Conservation (phyloP, 2,113 vertebrate genomes). For the Pachypanchax playfairii region DNA sequence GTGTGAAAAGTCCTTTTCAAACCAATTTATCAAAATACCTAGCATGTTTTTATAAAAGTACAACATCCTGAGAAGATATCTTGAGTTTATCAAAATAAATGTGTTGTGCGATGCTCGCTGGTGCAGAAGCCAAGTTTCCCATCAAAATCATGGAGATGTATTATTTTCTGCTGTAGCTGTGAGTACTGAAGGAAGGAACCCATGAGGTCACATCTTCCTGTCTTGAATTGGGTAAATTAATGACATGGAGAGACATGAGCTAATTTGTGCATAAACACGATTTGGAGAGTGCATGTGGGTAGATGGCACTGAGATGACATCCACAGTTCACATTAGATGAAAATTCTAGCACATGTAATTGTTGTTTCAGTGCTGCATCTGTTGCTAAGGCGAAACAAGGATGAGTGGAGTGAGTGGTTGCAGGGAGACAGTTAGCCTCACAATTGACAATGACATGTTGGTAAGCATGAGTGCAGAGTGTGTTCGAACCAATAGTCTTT, state of each 20-base stretch:
- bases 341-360: conserved; percentile 60
- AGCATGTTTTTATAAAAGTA: conserved; percentile 14
- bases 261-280: conserved; percentile 56
- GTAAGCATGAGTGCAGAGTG: conserved; percentile 54
- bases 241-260: conserved; percentile 21
- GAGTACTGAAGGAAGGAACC: conserved; percentile 8
- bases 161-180: conserved; percentile 13
- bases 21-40: conserved; percentile 8
- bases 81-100: conserved; percentile 1
- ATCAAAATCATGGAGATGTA: neutral
- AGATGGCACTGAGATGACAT: conserved; percentile 45
- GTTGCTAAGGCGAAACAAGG: conserved; percentile 45
- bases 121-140: conserved; percentile 7
- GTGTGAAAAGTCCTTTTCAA: conserved; percentile 15
- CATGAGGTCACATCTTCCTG: conserved; percentile 10
- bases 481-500: conserved; percentile 60
- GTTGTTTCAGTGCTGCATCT: conserved; percentile 70
- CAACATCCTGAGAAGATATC: neutral
- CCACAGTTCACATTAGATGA: conserved; percentile 66
- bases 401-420: conserved; percentile 17
- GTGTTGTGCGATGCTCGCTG: neutral
- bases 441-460: conserved; percentile 72
- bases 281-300: conserved; percentile 52
- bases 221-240: conserved; percentile 18
- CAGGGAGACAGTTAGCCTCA: conserved; percentile 56